phyloP scores from a whole-genome alignment of 2,888 invertebrate genomes.

The Sphecodes monilicornis region DNA sequence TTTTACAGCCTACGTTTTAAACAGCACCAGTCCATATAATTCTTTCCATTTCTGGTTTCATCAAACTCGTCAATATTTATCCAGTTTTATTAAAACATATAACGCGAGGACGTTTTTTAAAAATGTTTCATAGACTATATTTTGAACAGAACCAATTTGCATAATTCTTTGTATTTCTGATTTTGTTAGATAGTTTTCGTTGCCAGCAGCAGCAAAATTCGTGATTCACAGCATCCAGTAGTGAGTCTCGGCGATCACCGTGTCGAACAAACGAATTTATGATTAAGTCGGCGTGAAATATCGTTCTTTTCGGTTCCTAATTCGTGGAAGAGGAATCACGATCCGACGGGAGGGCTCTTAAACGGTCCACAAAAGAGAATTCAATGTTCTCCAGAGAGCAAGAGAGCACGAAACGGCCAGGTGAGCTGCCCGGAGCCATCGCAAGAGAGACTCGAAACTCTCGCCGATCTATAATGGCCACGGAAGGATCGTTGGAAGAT shows the following conservation, averaged over 20 bases:
- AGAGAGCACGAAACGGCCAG: constrained; percentile 15
- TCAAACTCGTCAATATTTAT: too few species aligned
- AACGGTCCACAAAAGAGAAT: constrained; percentile 6
- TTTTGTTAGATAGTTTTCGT: too few species aligned
- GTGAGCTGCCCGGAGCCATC: constrained; percentile 31
- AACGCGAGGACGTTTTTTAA: too few species aligned
- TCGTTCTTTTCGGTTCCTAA: neutral
- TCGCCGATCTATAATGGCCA: neutral
- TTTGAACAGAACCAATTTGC: too few species aligned
- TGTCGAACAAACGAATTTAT: neutral
- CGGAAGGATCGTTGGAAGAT: constrained; percentile 1
- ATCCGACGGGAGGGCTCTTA: neutral
- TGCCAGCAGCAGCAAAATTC: too few species aligned
- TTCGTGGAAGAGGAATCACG: neutral
- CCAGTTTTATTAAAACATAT: too few species aligned
- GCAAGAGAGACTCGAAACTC: constrained; percentile 23
- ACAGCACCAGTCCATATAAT: too few species aligned
- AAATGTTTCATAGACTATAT: too few species aligned
- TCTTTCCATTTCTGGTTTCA: too few species aligned
- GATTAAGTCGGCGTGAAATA: neutral
- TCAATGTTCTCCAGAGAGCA: neutral
- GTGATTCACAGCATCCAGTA: too few species aligned
- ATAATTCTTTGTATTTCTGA: too few species aligned
- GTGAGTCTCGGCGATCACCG: neutral
- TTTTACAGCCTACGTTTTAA: too few species aligned